A percentile compares a stretch with the other conserved stretches of the same genome.
These are phyloP conservation scores for Oreocharis arfaki DNA, from an alignment of 2,113 vertebrate species.

Conservation along the genomic window DNA sequence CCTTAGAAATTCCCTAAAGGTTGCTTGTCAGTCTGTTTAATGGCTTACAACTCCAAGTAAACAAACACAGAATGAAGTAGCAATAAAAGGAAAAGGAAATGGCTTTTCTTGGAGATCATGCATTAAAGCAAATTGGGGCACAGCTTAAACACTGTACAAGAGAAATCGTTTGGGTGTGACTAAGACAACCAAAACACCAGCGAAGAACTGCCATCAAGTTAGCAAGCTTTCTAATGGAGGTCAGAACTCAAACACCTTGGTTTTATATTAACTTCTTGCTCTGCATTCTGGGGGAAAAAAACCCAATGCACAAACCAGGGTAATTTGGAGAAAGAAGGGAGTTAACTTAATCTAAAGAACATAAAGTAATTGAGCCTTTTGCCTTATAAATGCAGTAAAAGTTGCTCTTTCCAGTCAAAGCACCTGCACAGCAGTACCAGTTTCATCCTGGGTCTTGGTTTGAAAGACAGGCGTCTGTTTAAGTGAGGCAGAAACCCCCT, in stretches of 20 bases:
- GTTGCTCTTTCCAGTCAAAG: background rate
- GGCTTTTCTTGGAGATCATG: background rate
- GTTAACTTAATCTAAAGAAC: background rate
- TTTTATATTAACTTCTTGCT: background rate
- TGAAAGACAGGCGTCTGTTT: too few relatives aligned
- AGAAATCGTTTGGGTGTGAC: constrained; percentile 5
- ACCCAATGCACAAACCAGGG: background rate
- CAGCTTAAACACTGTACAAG: background rate
- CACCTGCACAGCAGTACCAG: background rate
- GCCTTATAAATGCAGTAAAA: background rate
- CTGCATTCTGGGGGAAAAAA: background rate
- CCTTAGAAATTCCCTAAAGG: constrained; percentile 8
- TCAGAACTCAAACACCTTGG: background rate
- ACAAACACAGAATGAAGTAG: background rate
- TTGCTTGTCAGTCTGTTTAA: background rate
- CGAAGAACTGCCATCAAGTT: background rate
- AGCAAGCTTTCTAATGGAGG: background rate
- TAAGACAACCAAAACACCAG: background rate
- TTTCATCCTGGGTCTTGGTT: too few relatives aligned
- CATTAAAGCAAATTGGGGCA: background rate
- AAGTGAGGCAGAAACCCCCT: too few relatives aligned
- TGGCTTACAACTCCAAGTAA: background rate
- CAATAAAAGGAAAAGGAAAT: background rate
- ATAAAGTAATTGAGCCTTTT: background rate
- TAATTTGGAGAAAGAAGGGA: background rate